Conservation (phyloP, 2,797 vertebrate species). For the Mormyrops boulengeri region DNA sequence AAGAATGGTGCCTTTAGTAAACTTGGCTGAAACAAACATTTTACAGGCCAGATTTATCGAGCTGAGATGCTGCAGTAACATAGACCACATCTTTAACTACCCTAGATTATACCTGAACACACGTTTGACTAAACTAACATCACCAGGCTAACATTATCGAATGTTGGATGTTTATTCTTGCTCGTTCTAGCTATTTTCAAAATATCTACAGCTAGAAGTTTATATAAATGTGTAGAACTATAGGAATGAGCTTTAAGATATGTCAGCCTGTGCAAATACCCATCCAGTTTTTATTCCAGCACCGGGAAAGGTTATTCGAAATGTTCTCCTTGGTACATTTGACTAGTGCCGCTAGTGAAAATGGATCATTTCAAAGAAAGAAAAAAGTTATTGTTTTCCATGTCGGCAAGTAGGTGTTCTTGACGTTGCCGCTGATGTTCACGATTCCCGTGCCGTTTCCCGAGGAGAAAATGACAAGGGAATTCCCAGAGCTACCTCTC, state of each 20-base stretch:
- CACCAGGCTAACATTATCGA: neutral
- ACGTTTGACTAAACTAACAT: neutral
- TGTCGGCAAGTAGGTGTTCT: neutral
- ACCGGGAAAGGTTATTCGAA: neutral
- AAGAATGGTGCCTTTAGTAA: slow-evolving; percentile 10
- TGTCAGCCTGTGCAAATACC: neutral
- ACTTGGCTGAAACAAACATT: neutral
- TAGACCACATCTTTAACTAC: neutral
- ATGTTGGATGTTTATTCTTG: neutral
- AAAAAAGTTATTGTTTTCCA: neutral
- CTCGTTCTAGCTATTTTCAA: neutral
- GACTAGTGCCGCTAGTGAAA: neutral
- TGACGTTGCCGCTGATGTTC: neutral
- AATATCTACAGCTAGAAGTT: neutral
- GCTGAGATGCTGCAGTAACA: neutral
- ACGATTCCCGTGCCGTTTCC: neutral
- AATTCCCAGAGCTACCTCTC: neutral
- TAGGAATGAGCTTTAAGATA: neutral
- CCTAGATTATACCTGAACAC: neutral
- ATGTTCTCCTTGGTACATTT: neutral
- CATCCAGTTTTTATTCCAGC: neutral
- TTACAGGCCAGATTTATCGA: neutral
- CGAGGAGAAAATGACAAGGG: neutral
- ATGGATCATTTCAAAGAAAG: neutral
- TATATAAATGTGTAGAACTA: neutral